A percentile compares a stretch with the other conserved stretches of the same genome.
phyloP scores from a whole-genome alignment of 2,888 invertebrate species.

The Coronaproctus castanopsis region DNA sequence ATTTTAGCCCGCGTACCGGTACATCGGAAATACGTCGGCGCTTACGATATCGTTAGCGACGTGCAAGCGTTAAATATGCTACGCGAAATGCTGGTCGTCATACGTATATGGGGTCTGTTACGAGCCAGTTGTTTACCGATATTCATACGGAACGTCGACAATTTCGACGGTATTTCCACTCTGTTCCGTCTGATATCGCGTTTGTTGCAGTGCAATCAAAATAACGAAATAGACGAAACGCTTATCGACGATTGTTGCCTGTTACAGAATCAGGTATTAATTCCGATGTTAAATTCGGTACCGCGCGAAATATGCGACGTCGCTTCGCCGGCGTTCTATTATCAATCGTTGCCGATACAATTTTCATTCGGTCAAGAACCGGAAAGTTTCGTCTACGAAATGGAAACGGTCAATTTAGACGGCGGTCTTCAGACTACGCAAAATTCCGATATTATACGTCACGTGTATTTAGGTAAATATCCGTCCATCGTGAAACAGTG shows the following conservation, averaged over 20 bases:
- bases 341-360: constrained; percentile 43
- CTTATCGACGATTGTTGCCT: constrained; percentile 64
- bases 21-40: constrained; percentile 33
- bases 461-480: constrained; percentile 51
- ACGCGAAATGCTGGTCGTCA: constrained; percentile 59
- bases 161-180: constrained; percentile 53
- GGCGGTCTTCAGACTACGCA: constrained; percentile 43
- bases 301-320: constrained; percentile 47
- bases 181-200: constrained; percentile 64
- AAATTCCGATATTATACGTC: constrained; percentile 39
- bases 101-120: constrained; percentile 61
- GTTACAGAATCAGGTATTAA: constrained; percentile 59
- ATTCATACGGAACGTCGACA: constrained; percentile 56
- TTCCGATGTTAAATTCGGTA: constrained; percentile 41
- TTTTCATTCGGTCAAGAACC: constrained; percentile 65
- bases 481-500: constrained; percentile 43
- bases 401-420: constrained; percentile 40
- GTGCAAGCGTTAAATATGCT: constrained; percentile 53
- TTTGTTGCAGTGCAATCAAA: constrained; percentile 40
- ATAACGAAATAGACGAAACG: constrained; percentile 51
- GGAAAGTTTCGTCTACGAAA: constrained; percentile 43
- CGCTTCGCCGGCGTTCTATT: constrained; percentile 44
- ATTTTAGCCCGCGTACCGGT: constrained; percentile 58
- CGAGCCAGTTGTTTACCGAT: constrained; percentile 56
- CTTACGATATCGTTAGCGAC: constrained; percentile 65